Percentiles rank a stretch among this genome's conserved stretches.
Evolutionary conservation across 2,113 vertebrate genomes (phyloP).

Genomic region (Vombatus ursinus): DNA sequence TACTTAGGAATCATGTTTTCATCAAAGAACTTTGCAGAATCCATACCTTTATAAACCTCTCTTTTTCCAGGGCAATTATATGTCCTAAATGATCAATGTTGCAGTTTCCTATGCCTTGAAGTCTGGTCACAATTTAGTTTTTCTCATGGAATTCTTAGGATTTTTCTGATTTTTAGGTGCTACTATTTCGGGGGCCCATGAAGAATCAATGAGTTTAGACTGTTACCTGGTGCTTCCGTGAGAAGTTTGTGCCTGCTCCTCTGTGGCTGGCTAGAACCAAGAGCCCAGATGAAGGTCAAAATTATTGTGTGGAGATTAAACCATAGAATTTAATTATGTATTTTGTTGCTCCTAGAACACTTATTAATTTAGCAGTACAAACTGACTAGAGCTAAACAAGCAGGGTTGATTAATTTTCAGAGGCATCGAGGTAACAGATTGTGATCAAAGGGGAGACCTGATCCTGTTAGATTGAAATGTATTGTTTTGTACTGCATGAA

Average conservation of each 20-base stretch:
- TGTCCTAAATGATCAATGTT: background rate
- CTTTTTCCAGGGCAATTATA: slow-evolving; percentile 5
- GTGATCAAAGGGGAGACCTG: slow-evolving; percentile 88
- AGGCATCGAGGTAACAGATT: slow-evolving; percentile 91
- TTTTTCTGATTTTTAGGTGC: slow-evolving; percentile 68
- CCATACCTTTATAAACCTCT: slow-evolving; percentile 33
- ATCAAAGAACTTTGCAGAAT: background rate
- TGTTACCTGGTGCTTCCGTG: slow-evolving; percentile 63
- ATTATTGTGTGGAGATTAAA: slow-evolving; percentile 94
- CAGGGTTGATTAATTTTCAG: slow-evolving; percentile 90
- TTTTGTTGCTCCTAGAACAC: slow-evolving; percentile 92
- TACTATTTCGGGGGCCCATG: background rate
- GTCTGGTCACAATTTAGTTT: slow-evolving; percentile 54
- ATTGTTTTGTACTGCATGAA: slow-evolving; percentile 85
- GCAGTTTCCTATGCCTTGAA: slow-evolving; percentile 10
- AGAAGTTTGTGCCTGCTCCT: slow-evolving; percentile 70
- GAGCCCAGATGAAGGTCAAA: slow-evolving; percentile 86
- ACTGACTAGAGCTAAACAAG: slow-evolving; percentile 87
- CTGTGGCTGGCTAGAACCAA: slow-evolving; percentile 77
- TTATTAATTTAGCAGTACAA: slow-evolving; percentile 92
- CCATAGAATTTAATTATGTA: slow-evolving; percentile 97
- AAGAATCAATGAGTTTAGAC: slow-evolving; percentile 70
- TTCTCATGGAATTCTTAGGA: slow-evolving; percentile 50
- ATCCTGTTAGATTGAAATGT: slow-evolving; percentile 90
- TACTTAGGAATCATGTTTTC: background rate